Conservation (phyloP, 2,797 vertebrate species). For the Coreius guichenoti region DNA sequence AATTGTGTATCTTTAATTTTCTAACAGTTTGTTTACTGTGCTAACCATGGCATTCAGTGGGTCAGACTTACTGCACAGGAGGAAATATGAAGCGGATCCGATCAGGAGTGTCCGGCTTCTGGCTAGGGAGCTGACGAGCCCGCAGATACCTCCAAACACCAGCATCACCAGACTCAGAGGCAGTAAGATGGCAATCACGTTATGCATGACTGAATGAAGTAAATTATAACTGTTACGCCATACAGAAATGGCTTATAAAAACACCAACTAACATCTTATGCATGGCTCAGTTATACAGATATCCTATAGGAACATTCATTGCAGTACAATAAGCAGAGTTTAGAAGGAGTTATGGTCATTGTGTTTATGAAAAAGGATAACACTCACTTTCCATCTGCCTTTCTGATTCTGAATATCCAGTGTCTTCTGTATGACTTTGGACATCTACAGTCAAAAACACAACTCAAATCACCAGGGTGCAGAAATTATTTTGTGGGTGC, state of each 20-base stretch:
- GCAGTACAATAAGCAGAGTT: not conserved
- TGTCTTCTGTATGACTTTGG: constrained; percentile 70
- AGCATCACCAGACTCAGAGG: constrained; percentile 81
- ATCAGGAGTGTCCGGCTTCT: constrained; percentile 74
- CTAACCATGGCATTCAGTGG: not conserved
- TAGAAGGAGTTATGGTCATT: not conserved
- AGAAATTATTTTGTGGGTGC: not conserved
- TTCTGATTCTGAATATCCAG: constrained; percentile 68
- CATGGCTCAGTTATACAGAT: not conserved
- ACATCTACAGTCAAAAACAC: constrained; percentile 11
- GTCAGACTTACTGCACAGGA: constrained; percentile 79
- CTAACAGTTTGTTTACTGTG: not conserved
- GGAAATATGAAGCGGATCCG: constrained; percentile 75
- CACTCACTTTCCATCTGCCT: constrained; percentile 79
- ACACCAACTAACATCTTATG: not conserved
- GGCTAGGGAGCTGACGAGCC: constrained; percentile 80
- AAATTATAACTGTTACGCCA: not conserved
- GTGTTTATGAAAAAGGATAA: not conserved
- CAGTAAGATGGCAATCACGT: constrained; percentile 76
- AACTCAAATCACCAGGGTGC: not conserved
- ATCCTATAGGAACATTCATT: not conserved
- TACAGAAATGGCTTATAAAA: not conserved
- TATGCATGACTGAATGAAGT: constrained; percentile 75
- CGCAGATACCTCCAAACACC: constrained; percentile 79
- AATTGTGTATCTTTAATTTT: not conserved